Base-by-base conservation (phyloP, 2,888 invertebrate genomes). In the Xestoiulus laeticollis region DNA sequence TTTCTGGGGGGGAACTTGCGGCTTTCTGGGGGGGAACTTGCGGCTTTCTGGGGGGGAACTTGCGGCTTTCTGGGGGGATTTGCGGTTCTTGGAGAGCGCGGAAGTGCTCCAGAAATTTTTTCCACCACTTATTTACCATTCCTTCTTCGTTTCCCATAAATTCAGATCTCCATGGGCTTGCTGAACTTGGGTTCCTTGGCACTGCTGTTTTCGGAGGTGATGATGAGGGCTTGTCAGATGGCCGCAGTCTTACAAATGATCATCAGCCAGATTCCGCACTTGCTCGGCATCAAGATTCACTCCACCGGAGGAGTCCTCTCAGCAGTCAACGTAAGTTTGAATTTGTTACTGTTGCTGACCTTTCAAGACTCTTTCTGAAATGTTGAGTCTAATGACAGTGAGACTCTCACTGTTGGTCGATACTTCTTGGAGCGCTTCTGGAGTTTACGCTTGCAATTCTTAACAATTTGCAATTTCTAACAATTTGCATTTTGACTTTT, bases 401-500 rank as follows among this genome's bases (percentile, higher is more conserved):
- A n/a, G n/a, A n/a, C n/a, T n/a, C n/a, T n/a, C n/a, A n/a, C n/a
- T n/a, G n/a, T n/a, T n/a, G n/a, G n/a, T n/a, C n/a, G n/a, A n/a
- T n/a, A n/a, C n/a, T n/a, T n/a, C n/a, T n/a, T n/a, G n/a, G n/a
- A n/a, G n/a, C n/a, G n/a, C n/a, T n/a, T n/a, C n/a, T n/a, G n/a
- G n/a, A n/a, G n/a, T n/a, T n/a, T n/a, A n/a, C n/a, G n/a, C n/a
- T n/a, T n/a, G n/a, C n/a, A n/a, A n/a, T n/a, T n/a, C n/a, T n/a
- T n/a, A n/a, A n/a, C n/a, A n/a, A n/a, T n/a, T n/a, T n/a, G n/a
- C n/a, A n/a, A n/a, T n/a, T n/a, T 68, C 68, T 68, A 68, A 68
- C 26, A 68, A 22, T 8, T 68, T 22, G 89, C 90, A 92, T 92
- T 87, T 87, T 53, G n/a, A 90, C 44, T 14, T 19, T 85, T 38